Evolutionary conservation across 2,888 invertebrate species (phyloP), one percentile per base, ranked within the genome.

Genomic region (Netelia fuscicornis): DNA sequence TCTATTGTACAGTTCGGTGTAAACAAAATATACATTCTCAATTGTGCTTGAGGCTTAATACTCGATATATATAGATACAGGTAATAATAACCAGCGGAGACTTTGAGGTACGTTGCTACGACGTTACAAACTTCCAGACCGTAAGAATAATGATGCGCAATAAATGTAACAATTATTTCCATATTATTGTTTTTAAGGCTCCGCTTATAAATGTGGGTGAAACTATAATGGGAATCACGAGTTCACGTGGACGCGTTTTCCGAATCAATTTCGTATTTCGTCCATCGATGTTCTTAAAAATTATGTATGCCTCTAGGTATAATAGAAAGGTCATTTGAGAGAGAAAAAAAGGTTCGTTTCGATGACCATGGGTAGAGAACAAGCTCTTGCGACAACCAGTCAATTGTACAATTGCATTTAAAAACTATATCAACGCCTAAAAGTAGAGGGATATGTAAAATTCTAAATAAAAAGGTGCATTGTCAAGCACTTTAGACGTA

Each of bases 351-450:
- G 23, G 17, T 30, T 68, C 44, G 20, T 10, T 10, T 64, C 37
- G 25, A 20, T 71, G 65, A 77, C 13, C 76, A 10, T 74, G 78
- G 62, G 60, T 76, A 82, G 11, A 81, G 77, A 56, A 71, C 71
- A 80, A 58, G 56, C 72, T 77, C 60, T 48, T 30, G 48, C 54
- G 44, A 75, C 75, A 67, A 65, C 67, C 42, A 6, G 70, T 76
- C 42, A 77, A 81, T 77, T 77, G 76, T 75, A 86, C 86, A 86
- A 83, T 87, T 85, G 52, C 64, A 23, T 81, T 87, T 79, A 23
- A 85, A 88, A 85, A 89, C 79, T 77, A 42, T 76, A 81, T 87
- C 77, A 86, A 86, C 81, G 77, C 84, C 83, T 84, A 87, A 85
- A 83, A 83, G 58, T 83, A 84, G 30, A 20, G 71, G 62, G 86